phyloP scores from a whole-genome alignment of 2,797 vertebrate species.

The Odontamblyopus lacepedii region DNA sequence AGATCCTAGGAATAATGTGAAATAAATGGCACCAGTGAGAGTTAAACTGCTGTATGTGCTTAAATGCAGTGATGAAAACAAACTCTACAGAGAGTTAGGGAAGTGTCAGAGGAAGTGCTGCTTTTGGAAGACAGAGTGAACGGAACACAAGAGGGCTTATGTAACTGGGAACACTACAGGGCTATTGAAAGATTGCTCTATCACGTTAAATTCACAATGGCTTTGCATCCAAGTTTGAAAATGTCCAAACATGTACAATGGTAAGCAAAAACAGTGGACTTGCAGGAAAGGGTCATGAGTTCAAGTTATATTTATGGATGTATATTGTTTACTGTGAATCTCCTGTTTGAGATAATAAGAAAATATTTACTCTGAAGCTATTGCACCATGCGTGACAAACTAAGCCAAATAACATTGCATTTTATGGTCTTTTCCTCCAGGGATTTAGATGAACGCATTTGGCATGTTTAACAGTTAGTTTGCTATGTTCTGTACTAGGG shows the following conservation, averaged over 20 bases:
- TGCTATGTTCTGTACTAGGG: background rate
- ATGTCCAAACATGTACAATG: background rate
- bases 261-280: background rate
- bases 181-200: constrained; percentile 1
- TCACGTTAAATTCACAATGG: background rate
- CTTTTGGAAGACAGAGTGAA: constrained; percentile 17
- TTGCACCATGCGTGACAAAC: too few species aligned
- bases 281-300: background rate
- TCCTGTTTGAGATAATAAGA: background rate
- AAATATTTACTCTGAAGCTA: background rate
- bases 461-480: background rate
- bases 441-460: background rate
- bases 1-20: constrained; percentile 10
- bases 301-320: background rate
- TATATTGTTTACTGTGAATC: background rate
- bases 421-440: background rate
- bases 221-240: background rate
- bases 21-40: constrained; percentile 15
- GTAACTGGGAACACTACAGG: background rate
- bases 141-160: background rate
- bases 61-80: constrained; percentile 38
- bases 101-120: constrained; percentile 11
- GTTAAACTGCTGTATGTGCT: constrained; percentile 1
- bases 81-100: constrained; percentile 24
- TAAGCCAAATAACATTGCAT: background rate